Evolutionary conservation across 2,113 vertebrate species (phyloP), one percentile per base, ranked within the genome.

Genomic region (Hippocampus comes): DNA sequence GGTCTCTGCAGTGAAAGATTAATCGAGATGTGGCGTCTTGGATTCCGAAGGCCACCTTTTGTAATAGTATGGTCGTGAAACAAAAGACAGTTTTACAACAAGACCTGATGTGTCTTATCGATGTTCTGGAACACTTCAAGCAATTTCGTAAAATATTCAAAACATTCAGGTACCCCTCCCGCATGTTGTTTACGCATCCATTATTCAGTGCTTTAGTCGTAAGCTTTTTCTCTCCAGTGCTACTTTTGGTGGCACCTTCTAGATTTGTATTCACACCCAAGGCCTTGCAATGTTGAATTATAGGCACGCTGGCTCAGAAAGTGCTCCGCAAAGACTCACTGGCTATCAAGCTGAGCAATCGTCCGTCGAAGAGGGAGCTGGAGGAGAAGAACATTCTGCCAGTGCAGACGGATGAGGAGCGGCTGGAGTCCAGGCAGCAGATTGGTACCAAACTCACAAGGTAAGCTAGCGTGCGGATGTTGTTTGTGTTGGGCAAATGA

Each of bases 381-480:
- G 95, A 99, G 86, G 97, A 99, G 74, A 99, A 98, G 91, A 99
- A 99, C 86, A 99, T 99, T 87, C 93, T 99, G 34, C 97, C 97
- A 71, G 91, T 95, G 91, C 97, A 99, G 91, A 97, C 96, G 0
- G 96, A 99, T 21, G 97, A 99, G 57, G 97, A 99, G 86, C 90
- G 97, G 30, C 92, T 97, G 0, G 96, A 99, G 85, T 94, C 97
- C 51, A 91, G 97, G 86, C 97, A 99, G 88, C 97, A 96, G 89
- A 99, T 99, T 27, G 97, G 97, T 82, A 97, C 94, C 84, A 98
- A 98, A 87, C 94, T 99, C 72, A 99, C 94, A 80, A 94, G 97
- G 97, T 97, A 89, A 83, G 91, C 43, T 21, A 48, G 34, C n/a
- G 5, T 9, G 10, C 5, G 1, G 42, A 23, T 25, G 10, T 5